phyloP scores from a whole-genome alignment of 2,797 vertebrate species.

The Valencia hispanica region DNA sequence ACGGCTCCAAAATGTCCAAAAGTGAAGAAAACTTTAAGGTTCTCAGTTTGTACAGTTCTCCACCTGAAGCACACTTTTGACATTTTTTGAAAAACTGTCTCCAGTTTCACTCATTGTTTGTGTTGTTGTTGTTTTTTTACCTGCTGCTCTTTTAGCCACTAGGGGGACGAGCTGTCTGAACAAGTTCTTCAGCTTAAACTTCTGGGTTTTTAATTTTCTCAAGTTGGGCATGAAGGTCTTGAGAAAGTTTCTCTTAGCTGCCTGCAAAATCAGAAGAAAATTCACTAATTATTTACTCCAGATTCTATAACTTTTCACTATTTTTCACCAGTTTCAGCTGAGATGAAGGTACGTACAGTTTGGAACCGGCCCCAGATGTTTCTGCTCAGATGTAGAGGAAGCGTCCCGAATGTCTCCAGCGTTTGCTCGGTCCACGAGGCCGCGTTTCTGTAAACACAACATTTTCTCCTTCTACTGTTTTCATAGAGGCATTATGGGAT shows the following conservation, averaged over 20 bases:
- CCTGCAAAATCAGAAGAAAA: slow-evolving; percentile 34
- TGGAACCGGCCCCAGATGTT: slow-evolving; percentile 57
- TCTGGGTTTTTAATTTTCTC: slow-evolving; percentile 48
- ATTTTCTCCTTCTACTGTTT: neutral
- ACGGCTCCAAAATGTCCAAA: too few relatives aligned
- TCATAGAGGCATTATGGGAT: neutral
- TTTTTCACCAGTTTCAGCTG: neutral
- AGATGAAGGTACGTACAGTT: slow-evolving; percentile 41
- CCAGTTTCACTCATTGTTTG: neutral
- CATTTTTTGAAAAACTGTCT: neutral
- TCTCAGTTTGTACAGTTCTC: too few relatives aligned
- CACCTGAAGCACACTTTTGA: too few relatives aligned
- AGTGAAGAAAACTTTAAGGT: too few relatives aligned
- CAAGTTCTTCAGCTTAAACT: slow-evolving; percentile 48
- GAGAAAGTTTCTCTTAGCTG: slow-evolving; percentile 56
- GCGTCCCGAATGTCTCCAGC: slow-evolving; percentile 48
- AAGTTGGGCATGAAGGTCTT: slow-evolving; percentile 54
- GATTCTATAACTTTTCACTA: neutral
- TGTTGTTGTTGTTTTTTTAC: too few relatives aligned
- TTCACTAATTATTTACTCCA: neutral
- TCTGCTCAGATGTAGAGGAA: slow-evolving; percentile 67
- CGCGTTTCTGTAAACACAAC: slow-evolving; percentile 40
- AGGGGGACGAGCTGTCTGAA: slow-evolving; percentile 36
- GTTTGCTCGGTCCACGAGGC: slow-evolving; percentile 62
- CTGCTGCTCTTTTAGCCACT: slow-evolving; percentile 46